A percentile compares a stretch with the other conserved stretches of the same genome.
phyloP scores from a whole-genome alignment of 2,113 vertebrate genomes.

The Trogon melanurus region DNA sequence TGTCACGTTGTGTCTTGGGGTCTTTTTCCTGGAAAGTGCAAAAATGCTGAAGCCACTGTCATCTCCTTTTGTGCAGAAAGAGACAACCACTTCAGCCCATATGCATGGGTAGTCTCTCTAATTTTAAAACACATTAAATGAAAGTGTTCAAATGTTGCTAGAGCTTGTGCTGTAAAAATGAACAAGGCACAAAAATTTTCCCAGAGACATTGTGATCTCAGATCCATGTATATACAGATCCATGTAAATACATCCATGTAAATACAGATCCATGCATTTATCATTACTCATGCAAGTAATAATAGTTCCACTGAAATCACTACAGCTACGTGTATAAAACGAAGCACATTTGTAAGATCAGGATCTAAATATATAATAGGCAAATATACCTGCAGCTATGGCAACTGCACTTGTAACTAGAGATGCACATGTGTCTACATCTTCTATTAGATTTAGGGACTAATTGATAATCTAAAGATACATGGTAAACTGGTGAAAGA shows the following conservation, averaged over 20 bases:
- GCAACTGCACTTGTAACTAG: constrained; percentile 5
- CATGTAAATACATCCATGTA: constrained; percentile 55
- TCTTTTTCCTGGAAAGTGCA: background rate
- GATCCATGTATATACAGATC: constrained; percentile 33
- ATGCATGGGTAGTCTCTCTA: background rate
- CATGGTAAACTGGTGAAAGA: background rate
- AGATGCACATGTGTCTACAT: background rate
- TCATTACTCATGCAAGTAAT: constrained; percentile 54
- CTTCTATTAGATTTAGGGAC: background rate
- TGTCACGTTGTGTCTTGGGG: no score
- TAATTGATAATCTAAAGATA: background rate
- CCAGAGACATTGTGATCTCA: constrained; percentile 19
- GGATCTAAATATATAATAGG: constrained; percentile 50
- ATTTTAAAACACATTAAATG: background rate
- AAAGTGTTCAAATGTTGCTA: background rate
- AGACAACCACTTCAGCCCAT: background rate
- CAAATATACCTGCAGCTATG: constrained; percentile 41
- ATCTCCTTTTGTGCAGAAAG: background rate
- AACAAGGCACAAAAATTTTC: background rate
- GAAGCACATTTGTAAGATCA: background rate
- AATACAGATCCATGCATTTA: constrained; percentile 45
- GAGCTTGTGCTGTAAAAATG: background rate
- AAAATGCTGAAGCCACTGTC: background rate
- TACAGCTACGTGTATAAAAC: background rate
- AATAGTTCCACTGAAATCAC: constrained; percentile 46